These are phyloP conservation scores for Andrena bucephala DNA, from an alignment of 2,888 invertebrate species.

Conservation along the genomic window DNA sequence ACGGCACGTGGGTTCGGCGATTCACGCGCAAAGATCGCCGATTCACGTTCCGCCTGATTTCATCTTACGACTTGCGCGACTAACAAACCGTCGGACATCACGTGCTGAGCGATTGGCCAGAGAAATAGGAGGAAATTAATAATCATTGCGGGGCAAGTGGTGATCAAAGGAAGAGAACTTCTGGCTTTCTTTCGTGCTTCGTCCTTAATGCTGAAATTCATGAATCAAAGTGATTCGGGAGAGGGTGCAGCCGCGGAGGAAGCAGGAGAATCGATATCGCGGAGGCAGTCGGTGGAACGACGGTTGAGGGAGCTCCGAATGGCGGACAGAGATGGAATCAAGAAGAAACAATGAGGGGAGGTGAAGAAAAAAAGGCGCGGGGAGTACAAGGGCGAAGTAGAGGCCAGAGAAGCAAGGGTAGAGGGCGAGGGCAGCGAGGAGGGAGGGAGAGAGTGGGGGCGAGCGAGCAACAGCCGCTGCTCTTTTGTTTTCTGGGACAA, in stretches of 20 bases:
- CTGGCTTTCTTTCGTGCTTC: not conserved
- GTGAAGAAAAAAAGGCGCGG: conserved; percentile 41
- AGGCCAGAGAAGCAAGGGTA: conserved; percentile 31
- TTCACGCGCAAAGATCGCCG: too few relatives aligned
- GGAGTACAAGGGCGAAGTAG: conserved; percentile 16
- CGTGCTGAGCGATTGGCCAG: not conserved
- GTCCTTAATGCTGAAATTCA: conserved; percentile 16
- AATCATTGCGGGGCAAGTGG: not conserved
- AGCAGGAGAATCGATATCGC: conserved; percentile 67
- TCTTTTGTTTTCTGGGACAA: conserved; percentile 81
- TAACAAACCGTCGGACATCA: not conserved
- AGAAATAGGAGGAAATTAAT: not conserved
- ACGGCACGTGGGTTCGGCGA: too few relatives aligned
- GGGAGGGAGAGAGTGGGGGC: conserved; percentile 39
- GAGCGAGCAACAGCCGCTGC: conserved; percentile 79
- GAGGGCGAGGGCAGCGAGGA: conserved; percentile 37
- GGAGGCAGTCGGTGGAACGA: conserved; percentile 47
- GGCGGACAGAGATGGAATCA: conserved; percentile 14
- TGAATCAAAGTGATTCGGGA: conserved; percentile 34
- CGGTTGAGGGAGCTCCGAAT: conserved; percentile 30
- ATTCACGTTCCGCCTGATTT: too few relatives aligned
- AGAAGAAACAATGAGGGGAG: conserved; percentile 7
- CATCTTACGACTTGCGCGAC: not conserved
- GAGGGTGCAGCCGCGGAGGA: conserved; percentile 32
- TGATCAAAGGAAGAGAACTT: not conserved